Evolutionary conservation across 2,888 invertebrate genomes (phyloP), one percentile per base, ranked within the genome.

Genomic region (Pheosia tremula): DNA sequence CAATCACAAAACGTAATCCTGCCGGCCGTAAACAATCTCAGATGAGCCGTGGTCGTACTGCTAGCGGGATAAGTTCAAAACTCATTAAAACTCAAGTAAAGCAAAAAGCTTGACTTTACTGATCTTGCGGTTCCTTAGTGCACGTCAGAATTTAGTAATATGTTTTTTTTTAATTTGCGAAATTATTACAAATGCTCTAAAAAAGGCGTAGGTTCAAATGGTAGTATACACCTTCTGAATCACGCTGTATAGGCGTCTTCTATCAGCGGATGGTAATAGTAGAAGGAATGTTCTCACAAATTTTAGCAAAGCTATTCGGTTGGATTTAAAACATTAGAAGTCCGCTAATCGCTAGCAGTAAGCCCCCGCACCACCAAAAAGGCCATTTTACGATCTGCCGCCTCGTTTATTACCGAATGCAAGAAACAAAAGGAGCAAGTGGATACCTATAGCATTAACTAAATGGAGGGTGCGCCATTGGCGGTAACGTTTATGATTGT

Each of bases 1-100:
- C 92, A 92, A 92, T 93, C 92, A 90, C 83, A 84, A 85, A 82
- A 85, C 76, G 88, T 90, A 89, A 92, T 89, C 88, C 91, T 79
- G 83, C 83, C 83, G 81, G 83, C 85, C 80, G 85, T 92, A 93
- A 93, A 93, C 89, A 89, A 90, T 88, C 81, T 84, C 80, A 78
- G 83, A 43, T 60, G 43, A 55, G 65, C 6, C 38, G 7, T 39
- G 62, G 75, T 62, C 60, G 5, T 52, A 60, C 43, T 69, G 61
- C 38, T 9, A 47, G 70, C 71, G 75, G 58, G 43, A 45, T 45
- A 9, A 3, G 11, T 10, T 10, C 5, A 41, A 7, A 45, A 2
- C 8, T 10, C 45, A 10, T 2, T 3, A n/a, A n/a, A n/a, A n/a
- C n/a, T 45, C 4, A 4, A 9, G 45, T 11, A 45, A 11, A 45